Percentiles rank a stretch among this genome's conserved stretches.
Evolutionary conservation across 2,888 invertebrate genomes (phyloP).

Genomic region (Ellobium chinense): DNA sequence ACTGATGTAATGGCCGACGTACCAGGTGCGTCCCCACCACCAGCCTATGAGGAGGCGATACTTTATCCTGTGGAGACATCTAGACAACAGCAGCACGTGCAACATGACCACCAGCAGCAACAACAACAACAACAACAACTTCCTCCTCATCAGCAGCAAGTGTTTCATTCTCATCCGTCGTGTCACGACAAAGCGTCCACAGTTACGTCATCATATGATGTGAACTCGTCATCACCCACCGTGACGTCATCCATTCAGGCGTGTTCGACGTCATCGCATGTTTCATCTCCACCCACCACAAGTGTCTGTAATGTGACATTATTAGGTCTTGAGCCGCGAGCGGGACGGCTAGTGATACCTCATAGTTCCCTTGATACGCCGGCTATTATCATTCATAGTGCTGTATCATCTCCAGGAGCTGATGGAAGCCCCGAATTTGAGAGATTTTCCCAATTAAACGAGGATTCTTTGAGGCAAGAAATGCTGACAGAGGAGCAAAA

Average conservation of each 20-base stretch:
- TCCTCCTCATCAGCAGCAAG: no score
- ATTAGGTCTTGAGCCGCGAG: no score
- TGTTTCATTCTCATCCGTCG: no score
- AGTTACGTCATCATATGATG: background rate
- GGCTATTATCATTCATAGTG: constrained; percentile 28
- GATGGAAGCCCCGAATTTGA: no score
- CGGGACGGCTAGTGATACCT: background rate
- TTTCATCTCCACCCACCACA: background rate
- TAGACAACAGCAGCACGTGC: background rate
- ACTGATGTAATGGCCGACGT: background rate
- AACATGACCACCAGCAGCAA: background rate
- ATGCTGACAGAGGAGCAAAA: background rate
- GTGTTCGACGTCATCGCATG: background rate
- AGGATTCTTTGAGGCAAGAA: background rate
- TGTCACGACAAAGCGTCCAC: background rate
- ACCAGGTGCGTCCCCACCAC: background rate
- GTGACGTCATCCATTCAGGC: background rate
- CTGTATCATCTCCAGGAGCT: constrained; percentile 8
- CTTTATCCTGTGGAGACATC: background rate
- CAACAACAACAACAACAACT: background rate
- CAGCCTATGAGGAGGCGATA: constrained; percentile 9
- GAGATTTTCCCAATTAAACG: background rate
- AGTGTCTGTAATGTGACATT: background rate
- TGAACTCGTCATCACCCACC: background rate
- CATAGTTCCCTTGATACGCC: background rate